These are phyloP conservation scores for Eurystomus glaucurus DNA, from an alignment of 2,797 vertebrate genomes.

Conservation along the genomic window DNA sequence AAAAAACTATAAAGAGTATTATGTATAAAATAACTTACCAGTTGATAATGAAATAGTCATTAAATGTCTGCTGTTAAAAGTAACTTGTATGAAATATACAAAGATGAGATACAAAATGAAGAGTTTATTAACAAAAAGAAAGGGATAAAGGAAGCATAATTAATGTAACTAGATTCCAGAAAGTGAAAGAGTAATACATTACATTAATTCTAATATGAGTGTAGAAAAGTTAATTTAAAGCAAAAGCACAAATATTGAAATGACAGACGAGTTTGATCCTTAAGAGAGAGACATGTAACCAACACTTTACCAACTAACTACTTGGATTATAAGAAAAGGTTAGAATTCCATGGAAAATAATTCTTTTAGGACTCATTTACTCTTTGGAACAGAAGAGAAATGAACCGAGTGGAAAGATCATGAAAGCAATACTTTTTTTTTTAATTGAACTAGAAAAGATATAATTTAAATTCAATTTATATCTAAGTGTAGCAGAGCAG, in stretches of 20 bases:
- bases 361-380: background rate
- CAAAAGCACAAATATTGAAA: background rate
- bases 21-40: background rate
- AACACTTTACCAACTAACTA: background rate
- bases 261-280: background rate
- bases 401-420: constrained; percentile 5
- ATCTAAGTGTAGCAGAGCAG: constrained; percentile 22
- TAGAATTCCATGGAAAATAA: background rate
- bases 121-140: background rate
- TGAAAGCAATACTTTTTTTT: background rate
- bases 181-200: background rate
- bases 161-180: background rate
- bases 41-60: background rate
- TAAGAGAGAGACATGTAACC: background rate
- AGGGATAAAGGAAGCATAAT: background rate
- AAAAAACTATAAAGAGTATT: background rate
- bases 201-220: background rate
- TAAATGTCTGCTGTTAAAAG: background rate
- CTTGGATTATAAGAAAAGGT: background rate
- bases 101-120: background rate
- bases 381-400: background rate
- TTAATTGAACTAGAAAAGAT: background rate
- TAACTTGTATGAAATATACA: background rate
- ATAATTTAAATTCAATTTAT: constrained; percentile 18
- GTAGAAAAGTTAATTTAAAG: background rate